These are phyloP conservation scores for Barypeithes pellucidus DNA, from an alignment of 2,888 invertebrate genomes.

Conservation along the genomic window DNA sequence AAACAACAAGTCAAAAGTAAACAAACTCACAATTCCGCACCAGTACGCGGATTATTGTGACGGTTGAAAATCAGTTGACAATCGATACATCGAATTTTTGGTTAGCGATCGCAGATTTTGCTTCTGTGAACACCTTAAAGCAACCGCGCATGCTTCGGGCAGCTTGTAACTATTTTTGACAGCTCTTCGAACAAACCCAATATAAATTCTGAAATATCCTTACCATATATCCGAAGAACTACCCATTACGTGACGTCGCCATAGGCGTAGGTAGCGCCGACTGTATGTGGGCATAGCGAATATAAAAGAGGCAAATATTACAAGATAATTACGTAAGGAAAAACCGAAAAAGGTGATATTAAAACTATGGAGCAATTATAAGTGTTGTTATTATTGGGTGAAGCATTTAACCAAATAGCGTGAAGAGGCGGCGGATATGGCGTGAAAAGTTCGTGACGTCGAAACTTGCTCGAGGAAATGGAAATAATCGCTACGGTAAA, in stretches of 20 bases:
- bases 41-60: too few relatives aligned
- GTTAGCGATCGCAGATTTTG: too few relatives aligned
- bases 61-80: too few relatives aligned
- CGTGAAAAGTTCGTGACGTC: conserved; percentile 33
- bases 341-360: conserved; percentile 53
- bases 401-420: conserved; percentile 35
- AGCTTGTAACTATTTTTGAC: too few relatives aligned
- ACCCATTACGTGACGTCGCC: conserved; percentile 46
- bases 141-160: too few relatives aligned
- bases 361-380: conserved; percentile 51
- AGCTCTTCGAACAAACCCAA: too few relatives aligned
- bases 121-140: too few relatives aligned
- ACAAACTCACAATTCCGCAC: too few relatives aligned
- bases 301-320: conserved; percentile 54
- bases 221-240: conserved; percentile 23
- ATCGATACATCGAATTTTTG: too few relatives aligned
- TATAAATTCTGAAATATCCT: too few relatives aligned
- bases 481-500: conserved; percentile 29
- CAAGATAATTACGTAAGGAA: conserved; percentile 49
- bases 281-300: conserved; percentile 43
- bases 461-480: conserved; percentile 33
- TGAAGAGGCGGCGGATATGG: conserved; percentile 49
- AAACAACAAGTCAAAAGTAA: too few relatives aligned
- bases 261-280: conserved; percentile 49
- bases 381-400: conserved; percentile 48